phyloP scores from a whole-genome alignment of 2,888 invertebrate species.

The Campoletis raptor region DNA sequence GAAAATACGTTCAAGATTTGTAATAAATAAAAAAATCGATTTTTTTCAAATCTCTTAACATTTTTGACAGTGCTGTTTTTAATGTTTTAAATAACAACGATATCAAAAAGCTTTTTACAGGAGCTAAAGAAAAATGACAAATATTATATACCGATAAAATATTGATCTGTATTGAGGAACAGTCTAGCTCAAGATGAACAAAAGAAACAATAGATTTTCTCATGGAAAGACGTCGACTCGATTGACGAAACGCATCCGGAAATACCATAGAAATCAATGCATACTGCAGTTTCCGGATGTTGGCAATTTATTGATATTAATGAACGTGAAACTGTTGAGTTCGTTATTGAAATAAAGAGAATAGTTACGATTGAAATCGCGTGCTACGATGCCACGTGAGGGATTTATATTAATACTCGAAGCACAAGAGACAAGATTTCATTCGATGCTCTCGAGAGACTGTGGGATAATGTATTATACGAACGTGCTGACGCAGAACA shows the following conservation, averaged over 20 bases:
- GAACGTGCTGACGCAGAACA: slow-evolving; percentile 33
- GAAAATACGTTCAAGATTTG: too few species aligned
- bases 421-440: slow-evolving; percentile 19
- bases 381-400: slow-evolving; percentile 31
- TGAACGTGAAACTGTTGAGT: slow-evolving; percentile 5
- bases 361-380: slow-evolving; percentile 11
- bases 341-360: slow-evolving; percentile 2
- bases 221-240: neutral
- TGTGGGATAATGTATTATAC: slow-evolving; percentile 1
- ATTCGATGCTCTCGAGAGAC: slow-evolving; percentile 36
- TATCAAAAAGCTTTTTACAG: neutral
- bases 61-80: neutral
- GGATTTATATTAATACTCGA: slow-evolving; percentile 24
- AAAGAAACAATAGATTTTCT: neutral
- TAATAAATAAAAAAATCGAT: too few species aligned
- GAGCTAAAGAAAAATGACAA: neutral
- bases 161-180: neutral
- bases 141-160: neutral
- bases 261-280: neutral
- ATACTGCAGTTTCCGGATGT: neutral
- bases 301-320: slow-evolving; percentile 40
- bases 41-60: too few species aligned
- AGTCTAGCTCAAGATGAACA: neutral
- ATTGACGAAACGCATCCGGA: neutral
- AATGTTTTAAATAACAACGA: neutral